Percentiles rank a stretch among this genome's conserved stretches.
Evolutionary conservation across 2,113 vertebrate genomes (phyloP).

Genomic region (Nannospalax galili): DNA sequence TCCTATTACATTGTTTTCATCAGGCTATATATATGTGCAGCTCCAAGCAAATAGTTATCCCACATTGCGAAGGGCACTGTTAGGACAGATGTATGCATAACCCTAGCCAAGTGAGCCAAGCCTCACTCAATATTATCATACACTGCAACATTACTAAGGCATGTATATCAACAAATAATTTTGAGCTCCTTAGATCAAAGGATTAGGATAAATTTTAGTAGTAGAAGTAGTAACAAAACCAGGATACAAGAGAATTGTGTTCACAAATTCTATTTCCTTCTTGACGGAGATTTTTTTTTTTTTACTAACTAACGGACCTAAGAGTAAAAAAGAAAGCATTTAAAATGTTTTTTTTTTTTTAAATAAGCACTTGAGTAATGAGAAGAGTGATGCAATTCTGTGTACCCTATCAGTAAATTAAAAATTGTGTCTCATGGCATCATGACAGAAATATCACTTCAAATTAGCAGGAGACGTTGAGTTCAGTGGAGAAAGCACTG

Average conservation of each 20-base stretch:
- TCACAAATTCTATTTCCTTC: neutral
- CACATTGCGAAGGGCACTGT: neutral
- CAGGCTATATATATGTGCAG: neutral
- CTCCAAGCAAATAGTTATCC: neutral
- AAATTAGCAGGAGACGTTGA: neutral
- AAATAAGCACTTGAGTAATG: neutral
- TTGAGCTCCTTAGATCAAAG: neutral
- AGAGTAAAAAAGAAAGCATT: neutral
- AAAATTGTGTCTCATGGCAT: neutral
- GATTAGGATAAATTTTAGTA: neutral
- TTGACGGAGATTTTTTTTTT: slow-evolving; percentile 13
- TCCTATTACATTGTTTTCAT: neutral
- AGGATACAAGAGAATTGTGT: neutral
- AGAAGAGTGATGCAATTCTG: neutral
- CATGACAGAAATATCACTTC: neutral
- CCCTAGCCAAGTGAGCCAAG: neutral
- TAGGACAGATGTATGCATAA: neutral
- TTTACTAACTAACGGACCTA: neutral
- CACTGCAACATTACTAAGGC: neutral
- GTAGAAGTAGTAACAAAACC: slow-evolving; percentile 14
- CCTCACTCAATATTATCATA: neutral
- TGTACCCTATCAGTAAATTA: neutral
- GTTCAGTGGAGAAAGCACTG: neutral
- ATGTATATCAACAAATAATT: neutral
- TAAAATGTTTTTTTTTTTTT: too few relatives aligned